Percentiles rank a stretch among this genome's conserved stretches.
Conservation (phyloP, 2,113 vertebrate species). For the Maccullochella peelii region DNA sequence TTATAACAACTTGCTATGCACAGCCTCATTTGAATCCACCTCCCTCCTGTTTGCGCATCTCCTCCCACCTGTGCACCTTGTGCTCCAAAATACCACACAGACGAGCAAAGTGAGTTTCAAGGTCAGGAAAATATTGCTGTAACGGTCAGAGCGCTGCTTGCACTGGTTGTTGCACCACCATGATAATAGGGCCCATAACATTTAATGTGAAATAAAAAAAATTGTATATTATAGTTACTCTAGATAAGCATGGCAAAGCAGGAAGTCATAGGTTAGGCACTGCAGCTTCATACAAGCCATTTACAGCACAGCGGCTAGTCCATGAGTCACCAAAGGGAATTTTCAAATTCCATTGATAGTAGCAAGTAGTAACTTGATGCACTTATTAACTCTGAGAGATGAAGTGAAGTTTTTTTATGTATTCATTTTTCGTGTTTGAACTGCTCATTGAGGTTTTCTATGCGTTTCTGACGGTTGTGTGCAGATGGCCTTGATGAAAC, state of each 20-base stretch:
- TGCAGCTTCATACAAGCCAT: background rate
- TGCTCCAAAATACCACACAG: background rate
- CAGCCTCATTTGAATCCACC: too few species aligned
- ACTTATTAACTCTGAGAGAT: background rate
- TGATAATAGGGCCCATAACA: background rate
- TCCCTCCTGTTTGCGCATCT: too few species aligned
- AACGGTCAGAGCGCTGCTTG: too few species aligned
- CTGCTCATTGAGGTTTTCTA: background rate
- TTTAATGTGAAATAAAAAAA: background rate
- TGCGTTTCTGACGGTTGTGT: background rate
- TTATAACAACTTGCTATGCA: too few species aligned
- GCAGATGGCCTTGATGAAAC: constrained; percentile 91
- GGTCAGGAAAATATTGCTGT: too few species aligned
- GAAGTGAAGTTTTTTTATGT: background rate
- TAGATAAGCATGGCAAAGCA: background rate
- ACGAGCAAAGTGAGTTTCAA: too few species aligned
- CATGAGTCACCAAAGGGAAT: background rate
- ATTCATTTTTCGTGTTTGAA: background rate
- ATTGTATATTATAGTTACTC: too few species aligned
- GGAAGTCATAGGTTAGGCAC: background rate
- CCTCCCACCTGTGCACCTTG: too few species aligned
- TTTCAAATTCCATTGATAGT: background rate
- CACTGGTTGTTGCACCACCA: too few species aligned
- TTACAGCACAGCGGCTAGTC: background rate
- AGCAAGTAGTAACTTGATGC: background rate